A percentile compares a stretch with the other conserved stretches of the same genome.
These are phyloP conservation scores for Chrysolina americana DNA, from an alignment of 2,888 invertebrate genomes.

Conservation along the genomic window DNA sequence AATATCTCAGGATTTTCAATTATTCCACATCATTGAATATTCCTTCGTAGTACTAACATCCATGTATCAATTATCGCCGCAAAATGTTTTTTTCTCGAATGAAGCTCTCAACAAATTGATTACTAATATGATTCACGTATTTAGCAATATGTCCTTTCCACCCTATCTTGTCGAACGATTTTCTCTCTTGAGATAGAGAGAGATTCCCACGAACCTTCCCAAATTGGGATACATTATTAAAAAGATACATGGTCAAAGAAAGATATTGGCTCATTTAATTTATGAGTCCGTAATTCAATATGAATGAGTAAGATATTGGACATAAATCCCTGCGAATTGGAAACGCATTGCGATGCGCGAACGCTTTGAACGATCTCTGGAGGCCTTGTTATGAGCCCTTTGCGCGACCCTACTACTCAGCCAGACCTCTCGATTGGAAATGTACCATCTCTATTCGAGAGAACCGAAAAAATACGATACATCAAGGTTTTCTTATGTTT, in stretches of 20 bases:
- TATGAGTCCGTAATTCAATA: constrained; percentile 48
- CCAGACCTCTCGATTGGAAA: constrained; percentile 1
- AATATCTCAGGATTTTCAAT: no score
- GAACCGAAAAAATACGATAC: neutral
- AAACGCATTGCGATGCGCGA: constrained; percentile 45
- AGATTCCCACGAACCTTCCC: neutral
- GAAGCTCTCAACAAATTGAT: no score
- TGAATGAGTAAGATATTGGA: constrained; percentile 46
- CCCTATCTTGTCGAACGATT: neutral
- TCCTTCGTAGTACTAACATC: no score
- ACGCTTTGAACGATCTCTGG: constrained; percentile 39
- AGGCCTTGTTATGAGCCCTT: constrained; percentile 40
- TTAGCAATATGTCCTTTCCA: neutral
- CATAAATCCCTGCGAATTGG: constrained; percentile 47
- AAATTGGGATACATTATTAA: constrained; percentile 31
- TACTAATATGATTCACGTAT: no score
- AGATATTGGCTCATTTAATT: constrained; percentile 41
- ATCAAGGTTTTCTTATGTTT: neutral
- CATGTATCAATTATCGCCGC: no score
- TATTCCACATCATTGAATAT: no score
- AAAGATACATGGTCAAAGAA: constrained; percentile 25
- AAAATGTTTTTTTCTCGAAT: no score
- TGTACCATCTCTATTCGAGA: neutral
- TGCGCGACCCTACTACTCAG: neutral
- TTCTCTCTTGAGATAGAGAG: neutral